Percentiles rank a stretch among this genome's conserved stretches.
These are phyloP conservation scores for Nyctereutes procyonoides DNA, from an alignment of 2,113 vertebrate genomes.

Conservation along the genomic window DNA sequence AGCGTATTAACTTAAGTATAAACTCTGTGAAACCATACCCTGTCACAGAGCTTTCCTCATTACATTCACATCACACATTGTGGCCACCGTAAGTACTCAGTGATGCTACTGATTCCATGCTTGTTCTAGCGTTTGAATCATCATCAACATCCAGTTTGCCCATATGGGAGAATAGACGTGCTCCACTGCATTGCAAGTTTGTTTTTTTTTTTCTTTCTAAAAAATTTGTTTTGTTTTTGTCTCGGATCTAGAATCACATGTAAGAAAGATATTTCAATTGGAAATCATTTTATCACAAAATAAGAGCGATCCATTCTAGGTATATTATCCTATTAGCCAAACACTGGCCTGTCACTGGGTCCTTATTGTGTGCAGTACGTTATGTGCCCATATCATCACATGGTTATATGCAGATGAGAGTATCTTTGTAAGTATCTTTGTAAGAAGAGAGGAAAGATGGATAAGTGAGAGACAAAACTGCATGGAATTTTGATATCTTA, in stretches of 20 bases:
- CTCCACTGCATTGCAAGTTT: background rate
- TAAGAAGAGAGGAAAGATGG: background rate
- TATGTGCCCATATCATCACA: too few species aligned
- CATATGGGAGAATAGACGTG: background rate
- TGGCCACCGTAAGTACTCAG: accelerated
- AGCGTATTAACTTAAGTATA: background rate
- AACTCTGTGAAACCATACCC: background rate
- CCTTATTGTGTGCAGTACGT: background rate
- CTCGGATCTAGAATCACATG: background rate
- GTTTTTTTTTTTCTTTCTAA: background rate
- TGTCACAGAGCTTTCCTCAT: background rate
- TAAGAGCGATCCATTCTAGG: background rate
- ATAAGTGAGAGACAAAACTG: background rate
- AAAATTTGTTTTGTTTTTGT: background rate
- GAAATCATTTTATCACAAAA: background rate
- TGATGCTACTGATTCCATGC: accelerated
- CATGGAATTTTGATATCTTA: background rate
- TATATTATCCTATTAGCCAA: background rate
- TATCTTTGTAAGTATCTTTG: background rate
- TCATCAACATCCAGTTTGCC: background rate
- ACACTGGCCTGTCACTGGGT: background rate
- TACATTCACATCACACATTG: background rate
- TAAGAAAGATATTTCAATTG: background rate
- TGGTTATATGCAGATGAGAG: too few species aligned
- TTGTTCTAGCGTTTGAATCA: background rate